These are phyloP conservation scores for Byasa hedistus DNA, from an alignment of 2,888 invertebrate genomes.

Conservation along the genomic window DNA sequence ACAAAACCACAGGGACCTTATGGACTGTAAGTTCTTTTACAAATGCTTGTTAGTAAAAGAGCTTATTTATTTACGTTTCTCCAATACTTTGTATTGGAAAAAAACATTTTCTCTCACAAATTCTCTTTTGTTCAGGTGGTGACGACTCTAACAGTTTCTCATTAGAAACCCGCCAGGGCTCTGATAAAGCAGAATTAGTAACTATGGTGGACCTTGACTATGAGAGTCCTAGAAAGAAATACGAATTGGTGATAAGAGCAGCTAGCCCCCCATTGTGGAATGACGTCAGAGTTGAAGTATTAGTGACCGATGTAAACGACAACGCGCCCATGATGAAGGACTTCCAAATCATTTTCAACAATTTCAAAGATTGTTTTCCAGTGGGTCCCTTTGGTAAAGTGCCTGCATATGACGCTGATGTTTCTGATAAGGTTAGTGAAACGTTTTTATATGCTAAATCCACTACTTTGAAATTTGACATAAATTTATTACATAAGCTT, in stretches of 20 bases:
- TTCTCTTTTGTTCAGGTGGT: slow-evolving; percentile 76
- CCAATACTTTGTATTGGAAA: not conserved
- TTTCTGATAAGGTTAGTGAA: slow-evolving; percentile 85
- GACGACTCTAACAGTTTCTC: slow-evolving; percentile 94
- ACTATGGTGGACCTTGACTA: slow-evolving; percentile 96
- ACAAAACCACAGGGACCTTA: slow-evolving; percentile 29
- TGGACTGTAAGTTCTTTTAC: slow-evolving; percentile 32
- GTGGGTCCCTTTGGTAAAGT: slow-evolving; percentile 94
- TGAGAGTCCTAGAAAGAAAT: slow-evolving; percentile 95
- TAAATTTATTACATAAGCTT: no score
- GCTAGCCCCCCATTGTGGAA: slow-evolving; percentile 93
- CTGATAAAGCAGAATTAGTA: slow-evolving; percentile 91
- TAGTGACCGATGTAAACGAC: slow-evolving; percentile 96
- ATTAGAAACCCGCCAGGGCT: slow-evolving; percentile 88
- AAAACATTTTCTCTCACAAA: not conserved
- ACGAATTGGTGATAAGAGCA: slow-evolving; percentile 92
- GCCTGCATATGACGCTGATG: slow-evolving; percentile 97
- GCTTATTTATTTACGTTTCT: slow-evolving; percentile 6
- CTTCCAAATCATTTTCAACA: slow-evolving; percentile 96
- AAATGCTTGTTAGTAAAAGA: slow-evolving; percentile 30
- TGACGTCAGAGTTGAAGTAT: slow-evolving; percentile 92
- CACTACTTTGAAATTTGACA: not conserved
- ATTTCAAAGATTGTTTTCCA: slow-evolving; percentile 95
- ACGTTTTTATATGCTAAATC: not conserved
- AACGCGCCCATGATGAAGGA: slow-evolving; percentile 95